Conservation (phyloP, 2,797 vertebrate genomes). For the Enteromius radiatus region DNA sequence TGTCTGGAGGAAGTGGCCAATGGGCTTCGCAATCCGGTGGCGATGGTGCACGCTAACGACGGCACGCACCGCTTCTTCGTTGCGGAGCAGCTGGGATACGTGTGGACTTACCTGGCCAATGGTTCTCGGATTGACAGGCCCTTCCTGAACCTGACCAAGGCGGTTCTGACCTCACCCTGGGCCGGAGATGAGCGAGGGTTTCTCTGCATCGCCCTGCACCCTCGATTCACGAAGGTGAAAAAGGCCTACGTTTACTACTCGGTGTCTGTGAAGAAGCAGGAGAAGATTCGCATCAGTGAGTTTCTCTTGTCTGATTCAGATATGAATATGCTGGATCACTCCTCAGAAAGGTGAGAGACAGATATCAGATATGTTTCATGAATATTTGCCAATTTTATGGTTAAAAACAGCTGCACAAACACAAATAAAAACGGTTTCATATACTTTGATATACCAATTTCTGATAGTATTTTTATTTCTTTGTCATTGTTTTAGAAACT, state of each 20-base stretch:
- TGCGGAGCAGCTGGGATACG: constrained; percentile 84
- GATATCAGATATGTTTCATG: background rate
- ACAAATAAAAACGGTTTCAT: too few species aligned
- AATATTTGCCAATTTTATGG: background rate
- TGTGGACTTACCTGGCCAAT: constrained; percentile 83
- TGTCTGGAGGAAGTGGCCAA: constrained; percentile 84
- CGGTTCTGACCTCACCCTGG: constrained; percentile 83
- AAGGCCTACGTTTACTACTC: constrained; percentile 87
- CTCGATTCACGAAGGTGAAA: constrained; percentile 73
- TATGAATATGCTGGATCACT: constrained; percentile 82
- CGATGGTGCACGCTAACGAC: constrained; percentile 84
- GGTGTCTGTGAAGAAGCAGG: constrained; percentile 77
- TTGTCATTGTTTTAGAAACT: too few species aligned
- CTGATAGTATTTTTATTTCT: too few species aligned
- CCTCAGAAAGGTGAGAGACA: constrained; percentile 79
- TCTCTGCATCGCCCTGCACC: constrained; percentile 83
- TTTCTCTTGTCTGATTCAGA: constrained; percentile 76
- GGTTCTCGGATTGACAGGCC: constrained; percentile 82
- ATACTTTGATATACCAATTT: too few species aligned
- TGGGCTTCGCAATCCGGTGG: constrained; percentile 83
- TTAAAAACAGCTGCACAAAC: background rate
- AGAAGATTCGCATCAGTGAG: constrained; percentile 84
- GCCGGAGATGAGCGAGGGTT: constrained; percentile 84
- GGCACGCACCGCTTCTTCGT: constrained; percentile 84
- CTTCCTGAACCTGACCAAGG: constrained; percentile 82